These are phyloP conservation scores for Palythoa grandis DNA, from an alignment of 92 coral and sea anemone genomes.

Conservation along the genomic window DNA sequence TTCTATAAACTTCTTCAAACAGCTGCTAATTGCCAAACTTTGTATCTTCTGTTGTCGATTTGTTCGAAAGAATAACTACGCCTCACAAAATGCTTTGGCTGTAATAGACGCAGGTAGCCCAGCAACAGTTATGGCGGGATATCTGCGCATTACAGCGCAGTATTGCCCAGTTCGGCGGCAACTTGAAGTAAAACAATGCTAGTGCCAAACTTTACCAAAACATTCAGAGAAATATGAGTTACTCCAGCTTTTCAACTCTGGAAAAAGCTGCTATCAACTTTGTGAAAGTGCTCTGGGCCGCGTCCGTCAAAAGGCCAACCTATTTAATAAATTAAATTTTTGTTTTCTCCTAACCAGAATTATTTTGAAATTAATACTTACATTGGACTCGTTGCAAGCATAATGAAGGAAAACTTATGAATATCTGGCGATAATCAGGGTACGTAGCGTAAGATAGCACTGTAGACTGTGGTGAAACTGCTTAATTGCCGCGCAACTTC, in stretches of 20 bases:
- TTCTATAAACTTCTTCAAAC: slow-evolving; percentile 26
- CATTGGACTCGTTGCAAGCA: slow-evolving; percentile 43
- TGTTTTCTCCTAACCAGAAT: background rate
- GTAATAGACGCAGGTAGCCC: slow-evolving; percentile 8
- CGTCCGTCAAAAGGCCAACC: slow-evolving; percentile 38
- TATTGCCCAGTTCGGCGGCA: background rate
- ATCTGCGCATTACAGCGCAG: background rate
- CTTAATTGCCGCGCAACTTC: background rate
- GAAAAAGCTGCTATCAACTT: background rate
- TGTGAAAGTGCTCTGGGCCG: background rate
- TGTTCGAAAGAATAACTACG: slow-evolving; percentile 27
- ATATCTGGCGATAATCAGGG: background rate
- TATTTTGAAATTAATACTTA: slow-evolving; percentile 12
- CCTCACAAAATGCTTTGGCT: slow-evolving; percentile 4
- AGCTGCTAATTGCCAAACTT: slow-evolving; percentile 33
- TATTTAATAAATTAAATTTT: background rate
- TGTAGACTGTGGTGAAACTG: background rate
- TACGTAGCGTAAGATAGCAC: background rate
- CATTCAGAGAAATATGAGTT: background rate
- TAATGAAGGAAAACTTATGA: background rate
- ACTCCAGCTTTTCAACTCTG: background rate
- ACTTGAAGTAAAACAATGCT: background rate
- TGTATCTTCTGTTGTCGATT: slow-evolving; percentile 27
- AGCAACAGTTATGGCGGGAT: slow-evolving; percentile 38
- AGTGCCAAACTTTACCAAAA: background rate